Conservation (phyloP, 2,797 vertebrate species). For the Otolemur crassicaudatus region DNA sequence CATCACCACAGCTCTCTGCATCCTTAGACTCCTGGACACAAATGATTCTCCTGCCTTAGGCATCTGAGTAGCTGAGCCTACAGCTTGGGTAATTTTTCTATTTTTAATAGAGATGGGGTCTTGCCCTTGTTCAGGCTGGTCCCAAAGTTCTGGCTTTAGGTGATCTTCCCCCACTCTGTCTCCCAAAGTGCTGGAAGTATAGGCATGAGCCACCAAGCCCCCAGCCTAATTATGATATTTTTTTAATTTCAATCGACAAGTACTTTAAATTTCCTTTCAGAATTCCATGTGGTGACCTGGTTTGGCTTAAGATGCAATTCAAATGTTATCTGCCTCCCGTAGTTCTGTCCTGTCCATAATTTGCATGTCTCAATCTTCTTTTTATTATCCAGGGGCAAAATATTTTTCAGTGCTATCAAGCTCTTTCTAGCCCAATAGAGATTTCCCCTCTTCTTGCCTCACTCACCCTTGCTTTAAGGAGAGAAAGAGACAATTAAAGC, state of each 20-base stretch:
- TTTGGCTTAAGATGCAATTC: conserved; percentile 35
- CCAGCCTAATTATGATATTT: background rate
- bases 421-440: background rate
- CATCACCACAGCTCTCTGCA: background rate
- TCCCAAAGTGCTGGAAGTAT: background rate
- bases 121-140: background rate
- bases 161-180: background rate
- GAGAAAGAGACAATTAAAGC: background rate
- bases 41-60: background rate
- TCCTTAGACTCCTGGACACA: background rate
- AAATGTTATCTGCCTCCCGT: background rate
- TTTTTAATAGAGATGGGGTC: background rate
- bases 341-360: conserved; percentile 31
- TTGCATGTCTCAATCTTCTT: background rate
- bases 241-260: conserved; percentile 17
- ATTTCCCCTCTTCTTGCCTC: background rate
- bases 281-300: background rate
- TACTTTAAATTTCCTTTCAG: conserved; percentile 67
- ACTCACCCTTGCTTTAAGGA: background rate
- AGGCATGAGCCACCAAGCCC: background rate
- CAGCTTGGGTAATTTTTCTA: background rate
- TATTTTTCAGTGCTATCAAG: conserved; percentile 24
- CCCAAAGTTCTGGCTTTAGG: background rate
- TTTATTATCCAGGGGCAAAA: conserved; percentile 45
- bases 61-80: background rate